Evolutionary conservation across 2,888 invertebrate genomes (phyloP).

Genomic region (Prosapia bicincta): DNA sequence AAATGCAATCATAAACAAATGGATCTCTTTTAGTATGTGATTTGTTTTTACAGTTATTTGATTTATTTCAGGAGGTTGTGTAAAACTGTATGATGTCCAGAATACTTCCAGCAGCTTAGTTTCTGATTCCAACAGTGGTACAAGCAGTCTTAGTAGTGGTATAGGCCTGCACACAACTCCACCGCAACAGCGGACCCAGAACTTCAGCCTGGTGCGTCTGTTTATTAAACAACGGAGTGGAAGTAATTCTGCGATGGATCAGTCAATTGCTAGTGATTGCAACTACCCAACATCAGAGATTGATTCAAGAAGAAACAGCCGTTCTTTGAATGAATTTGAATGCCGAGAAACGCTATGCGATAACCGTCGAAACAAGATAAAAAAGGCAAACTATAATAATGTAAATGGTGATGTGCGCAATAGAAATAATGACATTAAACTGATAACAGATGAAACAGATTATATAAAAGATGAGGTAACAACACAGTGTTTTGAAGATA

Average conservation of each 20-base stretch:
- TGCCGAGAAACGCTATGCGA: constrained; percentile 16
- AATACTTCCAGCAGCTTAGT: constrained; percentile 32
- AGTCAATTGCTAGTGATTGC: constrained; percentile 65
- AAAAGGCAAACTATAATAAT: constrained; percentile 16
- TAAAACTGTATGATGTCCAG: constrained; percentile 38
- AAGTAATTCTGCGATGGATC: constrained; percentile 69
- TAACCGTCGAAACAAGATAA: background rate
- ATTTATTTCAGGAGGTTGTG: constrained; percentile 33
- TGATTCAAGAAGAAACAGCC: constrained; percentile 1
- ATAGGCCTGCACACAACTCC: constrained; percentile 49
- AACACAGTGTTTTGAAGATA: constrained; percentile 33
- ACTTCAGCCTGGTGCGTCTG: constrained; percentile 76
- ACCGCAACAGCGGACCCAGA: constrained; percentile 44
- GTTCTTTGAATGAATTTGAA: constrained; percentile 17
- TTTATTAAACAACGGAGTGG: constrained; percentile 88
- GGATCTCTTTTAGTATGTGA: no score
- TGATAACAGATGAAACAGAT: constrained; percentile 10
- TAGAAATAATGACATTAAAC: constrained; percentile 14
- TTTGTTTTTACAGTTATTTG: no score
- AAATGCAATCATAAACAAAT: no score
- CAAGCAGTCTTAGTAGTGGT: constrained; percentile 30
- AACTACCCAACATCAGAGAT: constrained; percentile 57
- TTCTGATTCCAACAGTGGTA: constrained; percentile 37
- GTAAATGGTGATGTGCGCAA: constrained; percentile 20
- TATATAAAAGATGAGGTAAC: background rate